Evolutionary conservation across 2,113 vertebrate species (phyloP).

Genomic region (Melanocharis versteri): DNA sequence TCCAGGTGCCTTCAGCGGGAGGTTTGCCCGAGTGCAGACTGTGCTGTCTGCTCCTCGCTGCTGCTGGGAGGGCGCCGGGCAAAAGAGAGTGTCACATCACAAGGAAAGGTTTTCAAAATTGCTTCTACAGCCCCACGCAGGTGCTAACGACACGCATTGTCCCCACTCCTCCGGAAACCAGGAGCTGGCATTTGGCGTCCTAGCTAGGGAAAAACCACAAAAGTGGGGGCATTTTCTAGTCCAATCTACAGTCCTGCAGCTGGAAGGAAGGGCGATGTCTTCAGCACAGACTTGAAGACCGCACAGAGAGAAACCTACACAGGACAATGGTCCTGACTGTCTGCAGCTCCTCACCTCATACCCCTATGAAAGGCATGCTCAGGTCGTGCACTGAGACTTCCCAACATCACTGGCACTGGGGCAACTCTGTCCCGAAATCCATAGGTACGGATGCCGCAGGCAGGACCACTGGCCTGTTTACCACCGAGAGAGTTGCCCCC

Average conservation of each 20-base stretch:
- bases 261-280: neutral
- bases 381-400: neutral
- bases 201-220: neutral
- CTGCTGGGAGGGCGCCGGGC: neutral
- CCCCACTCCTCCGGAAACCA: neutral
- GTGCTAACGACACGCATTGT: neutral
- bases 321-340: rapidly evolving
- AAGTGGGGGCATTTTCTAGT: neutral
- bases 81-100: neutral
- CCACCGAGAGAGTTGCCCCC: neutral
- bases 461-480: neutral
- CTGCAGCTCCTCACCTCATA: neutral
- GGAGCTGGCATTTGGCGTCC: neutral
- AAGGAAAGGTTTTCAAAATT: neutral
- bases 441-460: rapidly evolving
- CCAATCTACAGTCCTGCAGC: neutral
- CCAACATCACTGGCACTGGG: rapidly evolving
- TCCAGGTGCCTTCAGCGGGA: neutral
- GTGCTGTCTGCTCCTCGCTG: neutral
- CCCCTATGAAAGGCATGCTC: neutral
- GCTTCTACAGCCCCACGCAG: neutral
- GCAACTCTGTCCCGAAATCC: neutral
- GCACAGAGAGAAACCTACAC: neutral
- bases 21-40: neutral
- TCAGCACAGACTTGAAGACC: rapidly evolving